A percentile compares a stretch with the other conserved stretches of the same genome.
Evolutionary conservation across 2,888 invertebrate genomes (phyloP).

Genomic region (Pomacea canaliculata): DNA sequence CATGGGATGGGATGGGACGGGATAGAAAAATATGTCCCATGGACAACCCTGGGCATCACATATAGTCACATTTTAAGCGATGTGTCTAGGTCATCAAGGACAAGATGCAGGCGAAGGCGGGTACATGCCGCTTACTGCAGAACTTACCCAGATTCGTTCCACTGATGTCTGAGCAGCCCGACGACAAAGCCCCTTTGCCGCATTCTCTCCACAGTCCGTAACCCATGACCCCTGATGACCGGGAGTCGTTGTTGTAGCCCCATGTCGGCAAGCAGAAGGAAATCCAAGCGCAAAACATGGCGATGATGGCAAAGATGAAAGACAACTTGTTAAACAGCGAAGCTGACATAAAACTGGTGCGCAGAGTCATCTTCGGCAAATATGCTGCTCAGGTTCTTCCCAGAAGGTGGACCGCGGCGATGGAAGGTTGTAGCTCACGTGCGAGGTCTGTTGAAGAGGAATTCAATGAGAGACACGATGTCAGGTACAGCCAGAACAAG

Average conservation of each 20-base stretch:
- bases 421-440: no score
- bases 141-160: constrained; percentile 27
- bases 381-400: no score
- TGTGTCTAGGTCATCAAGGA: no score
- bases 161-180: constrained; percentile 13
- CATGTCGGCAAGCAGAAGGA: constrained; percentile 28
- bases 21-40: no score
- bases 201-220: constrained; percentile 27
- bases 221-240: background rate
- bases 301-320: constrained; percentile 17
- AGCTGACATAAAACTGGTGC: constrained; percentile 10
- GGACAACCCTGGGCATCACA: no score
- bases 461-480: no score
- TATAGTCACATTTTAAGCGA: no score
- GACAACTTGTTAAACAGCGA: constrained; percentile 22
- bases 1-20: no score
- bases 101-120: background rate
- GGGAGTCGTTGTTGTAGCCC: constrained; percentile 11
- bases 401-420: no score
- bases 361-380: constrained; percentile 7
- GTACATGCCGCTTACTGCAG: background rate
- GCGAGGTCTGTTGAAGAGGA: no score
- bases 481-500: no score
- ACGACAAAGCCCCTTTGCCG: background rate
- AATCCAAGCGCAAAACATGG: constrained; percentile 20